These are phyloP conservation scores for Dufourea novaeangliae DNA, from an alignment of 1,140 invertebrate species.

Conservation along the genomic window DNA sequence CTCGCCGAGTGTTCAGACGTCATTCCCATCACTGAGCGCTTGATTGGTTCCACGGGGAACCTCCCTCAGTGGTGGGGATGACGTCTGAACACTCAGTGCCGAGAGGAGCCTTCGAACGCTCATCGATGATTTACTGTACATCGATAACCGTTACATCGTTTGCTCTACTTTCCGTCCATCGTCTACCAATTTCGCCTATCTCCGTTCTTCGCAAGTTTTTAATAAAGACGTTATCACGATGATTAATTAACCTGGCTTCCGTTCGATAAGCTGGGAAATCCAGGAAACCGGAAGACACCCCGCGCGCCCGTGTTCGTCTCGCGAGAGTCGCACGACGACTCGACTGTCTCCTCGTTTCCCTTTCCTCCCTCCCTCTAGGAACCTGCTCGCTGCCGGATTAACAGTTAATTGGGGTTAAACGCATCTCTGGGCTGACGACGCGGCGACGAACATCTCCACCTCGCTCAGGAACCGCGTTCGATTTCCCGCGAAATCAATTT, in stretches of 20 bases:
- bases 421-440: conserved; percentile 29
- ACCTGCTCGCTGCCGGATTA: conserved; percentile 62
- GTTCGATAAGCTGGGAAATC: not conserved
- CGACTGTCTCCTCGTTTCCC: not conserved
- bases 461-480: conserved; percentile 56
- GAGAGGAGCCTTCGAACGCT: no score
- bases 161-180: no score
- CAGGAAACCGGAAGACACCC: not conserved
- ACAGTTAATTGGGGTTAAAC: conserved; percentile 71
- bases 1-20: no score
- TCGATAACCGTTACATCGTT: no score
- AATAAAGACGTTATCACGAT: no score
- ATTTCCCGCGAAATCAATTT: conserved; percentile 67
- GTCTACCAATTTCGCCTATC: no score
- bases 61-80: no score
- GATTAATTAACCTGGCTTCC: conserved; percentile 3
- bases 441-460: conserved; percentile 58
- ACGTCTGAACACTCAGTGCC: no score
- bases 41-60: no score
- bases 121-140: no score
- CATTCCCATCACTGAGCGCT: no score
- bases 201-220: no score
- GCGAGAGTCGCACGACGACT: not conserved
- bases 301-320: not conserved
- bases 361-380: not conserved